Percentiles rank a stretch among this genome's conserved stretches.
Conservation (phyloP, 2,113 vertebrate genomes). For the Mustela nigripes region DNA sequence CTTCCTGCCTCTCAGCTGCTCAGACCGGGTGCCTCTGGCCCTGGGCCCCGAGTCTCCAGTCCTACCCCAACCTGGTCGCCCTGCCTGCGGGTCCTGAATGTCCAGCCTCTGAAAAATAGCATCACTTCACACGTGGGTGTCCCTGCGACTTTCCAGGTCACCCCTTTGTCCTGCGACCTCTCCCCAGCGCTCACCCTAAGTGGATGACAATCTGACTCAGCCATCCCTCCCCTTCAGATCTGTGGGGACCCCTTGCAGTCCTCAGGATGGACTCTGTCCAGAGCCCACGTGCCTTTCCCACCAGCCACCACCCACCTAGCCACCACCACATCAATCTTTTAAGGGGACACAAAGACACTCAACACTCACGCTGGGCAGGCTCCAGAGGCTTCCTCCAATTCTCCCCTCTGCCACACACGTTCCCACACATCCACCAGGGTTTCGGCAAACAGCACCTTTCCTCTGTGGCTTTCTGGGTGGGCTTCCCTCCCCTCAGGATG, state of each 20-base stretch:
- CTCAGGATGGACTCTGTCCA: not conserved
- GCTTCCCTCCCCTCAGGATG: not conserved
- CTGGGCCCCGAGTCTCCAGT: not conserved
- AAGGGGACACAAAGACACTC: not conserved
- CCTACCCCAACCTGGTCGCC: no score
- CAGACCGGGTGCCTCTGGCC: not conserved
- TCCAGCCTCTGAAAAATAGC: not conserved
- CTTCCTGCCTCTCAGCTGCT: not conserved
- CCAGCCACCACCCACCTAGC: not conserved
- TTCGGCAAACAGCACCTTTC: not conserved
- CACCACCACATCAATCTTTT: not conserved
- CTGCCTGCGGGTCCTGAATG: not conserved
- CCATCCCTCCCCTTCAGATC: not conserved
- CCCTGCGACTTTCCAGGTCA: not conserved
- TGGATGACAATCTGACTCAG: not conserved
- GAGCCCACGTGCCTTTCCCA: not conserved
- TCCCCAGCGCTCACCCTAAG: not conserved
- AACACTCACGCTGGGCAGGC: not conserved
- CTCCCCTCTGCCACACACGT: accelerated
- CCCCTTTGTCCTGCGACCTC: not conserved
- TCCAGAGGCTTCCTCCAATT: not conserved
- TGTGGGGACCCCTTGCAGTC: not conserved
- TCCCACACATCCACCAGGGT: no score
- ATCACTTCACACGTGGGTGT: not conserved
- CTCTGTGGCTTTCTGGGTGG: not conserved